Evolutionary conservation across 2,113 vertebrate species (phyloP), one percentile per base, ranked within the genome.

Genomic region (Protobothrops mucrosquamatus): DNA sequence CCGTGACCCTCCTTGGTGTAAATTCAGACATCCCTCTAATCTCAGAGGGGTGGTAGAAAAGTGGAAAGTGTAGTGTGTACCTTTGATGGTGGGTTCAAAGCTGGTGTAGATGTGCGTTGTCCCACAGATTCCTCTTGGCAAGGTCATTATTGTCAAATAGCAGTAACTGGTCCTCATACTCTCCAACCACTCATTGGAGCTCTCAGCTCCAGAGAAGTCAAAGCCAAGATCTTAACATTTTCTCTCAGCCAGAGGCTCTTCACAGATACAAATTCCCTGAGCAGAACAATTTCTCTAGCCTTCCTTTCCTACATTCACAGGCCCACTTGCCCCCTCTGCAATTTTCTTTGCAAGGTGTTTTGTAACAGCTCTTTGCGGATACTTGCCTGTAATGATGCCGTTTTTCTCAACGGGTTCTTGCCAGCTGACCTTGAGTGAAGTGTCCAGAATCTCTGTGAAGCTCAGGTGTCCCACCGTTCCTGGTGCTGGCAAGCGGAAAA

Each of bases 381-480:
- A 93, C 96, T 97, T 81, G 98, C 99, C 99, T 91, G 97, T 99
- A 95, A 99, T 97, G 94, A 99, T 97, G 95, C 99, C 99, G 0
- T 99, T 99, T 96, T 98, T 99, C 97, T 99, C 98, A 90, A 98
- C 96, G 57, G 99, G 99, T 95, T 99, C 99, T 94, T 98, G 97
- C 99, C 99, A 99, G 98, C 99, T 99, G 97, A 99, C 98, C 97
- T 98, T 98, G 94, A 99, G 97, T 0, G 99, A 99, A 0, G 98
- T 99, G 97, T 99, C 99, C 97, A 99, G 97, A 95, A 99, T 99
- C 97, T 99, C 99, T 0, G 98, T 99, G 97, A 99, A 99, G 92
- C 99, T 99, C 97, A 99, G 97, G 91, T 98, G 98, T 56, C 98
- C 98, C 95, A 99, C 98, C 1, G 98, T 97, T 94, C 99, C 99